A percentile compares a stretch with the other conserved stretches of the same genome.
These are phyloP conservation scores for Falco punctatus DNA, from an alignment of 2,113 vertebrate genomes.

Conservation along the genomic window DNA sequence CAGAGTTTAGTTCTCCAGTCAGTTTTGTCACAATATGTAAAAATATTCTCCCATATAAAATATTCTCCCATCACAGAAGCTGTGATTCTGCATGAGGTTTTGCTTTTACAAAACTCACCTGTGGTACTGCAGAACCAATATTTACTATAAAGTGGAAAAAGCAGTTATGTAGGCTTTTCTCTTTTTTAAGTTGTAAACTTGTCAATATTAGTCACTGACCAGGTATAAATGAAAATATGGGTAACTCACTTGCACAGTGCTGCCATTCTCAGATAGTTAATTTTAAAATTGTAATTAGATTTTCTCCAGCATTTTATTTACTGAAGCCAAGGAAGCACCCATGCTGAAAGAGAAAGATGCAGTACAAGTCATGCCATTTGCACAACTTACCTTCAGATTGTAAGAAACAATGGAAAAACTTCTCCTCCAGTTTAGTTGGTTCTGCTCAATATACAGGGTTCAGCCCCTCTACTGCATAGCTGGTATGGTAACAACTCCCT, in stretches of 20 bases:
- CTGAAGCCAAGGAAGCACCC: background rate
- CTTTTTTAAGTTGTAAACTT: background rate
- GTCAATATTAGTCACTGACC: background rate
- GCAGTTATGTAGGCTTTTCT: background rate
- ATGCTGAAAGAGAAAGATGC: background rate
- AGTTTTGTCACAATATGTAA: background rate
- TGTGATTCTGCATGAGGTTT: background rate
- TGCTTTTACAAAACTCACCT: background rate
- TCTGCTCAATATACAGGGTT: background rate
- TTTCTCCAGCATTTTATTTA: background rate
- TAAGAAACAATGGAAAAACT: background rate
- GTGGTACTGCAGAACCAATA: background rate
- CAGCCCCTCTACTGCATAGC: background rate
- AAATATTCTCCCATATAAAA: background rate
- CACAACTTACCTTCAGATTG: background rate
- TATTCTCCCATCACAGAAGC: background rate
- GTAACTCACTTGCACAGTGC: background rate
- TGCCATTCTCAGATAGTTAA: background rate
- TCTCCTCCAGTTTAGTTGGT: background rate
- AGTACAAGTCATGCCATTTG: background rate
- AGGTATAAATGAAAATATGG: background rate
- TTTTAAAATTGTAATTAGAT: constrained; percentile 1
- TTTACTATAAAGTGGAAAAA: background rate
- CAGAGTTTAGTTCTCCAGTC: background rate
- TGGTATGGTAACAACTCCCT: background rate